Base-by-base conservation (phyloP, 2,888 invertebrate species). In the Tetramorium bicarinatum region DNA sequence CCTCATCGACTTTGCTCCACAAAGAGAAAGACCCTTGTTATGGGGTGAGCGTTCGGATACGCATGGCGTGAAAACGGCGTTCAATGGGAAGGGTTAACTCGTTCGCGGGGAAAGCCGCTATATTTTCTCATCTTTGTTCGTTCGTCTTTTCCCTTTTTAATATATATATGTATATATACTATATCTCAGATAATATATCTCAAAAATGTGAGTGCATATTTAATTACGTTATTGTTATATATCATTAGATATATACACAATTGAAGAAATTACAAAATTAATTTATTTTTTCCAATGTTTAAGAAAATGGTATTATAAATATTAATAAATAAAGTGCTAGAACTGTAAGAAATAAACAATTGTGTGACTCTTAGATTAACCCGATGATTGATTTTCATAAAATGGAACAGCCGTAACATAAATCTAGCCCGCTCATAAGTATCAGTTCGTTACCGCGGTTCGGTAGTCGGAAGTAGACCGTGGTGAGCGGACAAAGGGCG, bases 1-100 rank as follows among this genome's bases (percentile, higher is more conserved):
- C 89, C 87, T 87, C 90, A 87, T 82, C 85, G 88, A 90, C 91
- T 93, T 92, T 88, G 88, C 91, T 91, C 83, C 87, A 91, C 91
- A 91, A 92, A 92, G 92, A 90, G 90, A 91, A 87, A 82, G 84
- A 86, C 83, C 85, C 72, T 77, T 82, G 85, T 87, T 87, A 88
- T 82, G 85, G 83, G 69, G 80, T 80, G 82, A 87, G 84, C 87
- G 79, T 86, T 84, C 84, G 75, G 84, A 84, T 85, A 74, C 82
- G 82, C 77, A 85, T 76, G 87, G 88, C 87, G 87, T 88, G 87
- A 87, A 91, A 89, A 91, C 80, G 87, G 25, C 56, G 85, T 86
- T 84, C 85, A 79, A 84, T 71, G 59, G 71, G 21, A 56, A 59
- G 72, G 79, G 79, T 79, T 79, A 79, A 79, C 79, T 25, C 47